Evolutionary conservation across 2,888 invertebrate genomes (phyloP).

Genomic region (Molanna angustata): DNA sequence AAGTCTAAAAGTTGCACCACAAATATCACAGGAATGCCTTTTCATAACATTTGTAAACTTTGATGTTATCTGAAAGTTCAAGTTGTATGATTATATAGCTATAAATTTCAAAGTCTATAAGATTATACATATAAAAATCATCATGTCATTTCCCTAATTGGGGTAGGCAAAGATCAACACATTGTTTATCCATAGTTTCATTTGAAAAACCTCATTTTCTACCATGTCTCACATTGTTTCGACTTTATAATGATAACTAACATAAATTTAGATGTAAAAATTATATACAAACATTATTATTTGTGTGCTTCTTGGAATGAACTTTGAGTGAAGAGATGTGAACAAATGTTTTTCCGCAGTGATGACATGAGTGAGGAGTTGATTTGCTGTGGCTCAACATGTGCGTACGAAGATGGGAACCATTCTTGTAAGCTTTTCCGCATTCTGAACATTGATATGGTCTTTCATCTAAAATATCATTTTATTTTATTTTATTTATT

Average conservation of each 20-base stretch:
- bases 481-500: no score
- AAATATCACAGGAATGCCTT: constrained; percentile 16
- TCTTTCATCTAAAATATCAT: constrained; percentile 28
- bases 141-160: no score
- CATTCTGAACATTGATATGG: constrained; percentile 28
- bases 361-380: constrained; percentile 16
- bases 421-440: constrained; percentile 26
- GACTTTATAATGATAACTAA: no score
- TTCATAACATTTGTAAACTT: background rate
- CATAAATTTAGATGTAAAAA: no score
- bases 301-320: constrained; percentile 18
- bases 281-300: no score
- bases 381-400: constrained; percentile 22
- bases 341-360: constrained; percentile 19
- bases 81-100: no score
- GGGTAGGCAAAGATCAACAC: no score
- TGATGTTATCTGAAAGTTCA: constrained; percentile 10
- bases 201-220: no score
- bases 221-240: no score
- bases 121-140: no score
- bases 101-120: no score
- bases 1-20: constrained; percentile 23
- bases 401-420: constrained; percentile 26
- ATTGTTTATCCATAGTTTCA: no score
- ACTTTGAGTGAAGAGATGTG: constrained; percentile 20